Conservation (phyloP, 2,113 vertebrate species). For the Pollachius pollachius region DNA sequence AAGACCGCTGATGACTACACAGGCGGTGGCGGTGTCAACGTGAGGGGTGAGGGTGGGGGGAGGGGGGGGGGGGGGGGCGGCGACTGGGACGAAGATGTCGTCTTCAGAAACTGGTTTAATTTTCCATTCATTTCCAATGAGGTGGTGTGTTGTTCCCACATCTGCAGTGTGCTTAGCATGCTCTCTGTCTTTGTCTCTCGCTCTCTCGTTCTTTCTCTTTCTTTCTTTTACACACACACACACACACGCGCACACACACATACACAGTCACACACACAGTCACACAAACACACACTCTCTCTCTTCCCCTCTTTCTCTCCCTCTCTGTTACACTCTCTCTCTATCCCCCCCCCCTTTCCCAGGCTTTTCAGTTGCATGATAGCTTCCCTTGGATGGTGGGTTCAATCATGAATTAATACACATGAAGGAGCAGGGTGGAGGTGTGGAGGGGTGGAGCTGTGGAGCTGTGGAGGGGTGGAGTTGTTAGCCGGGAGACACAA, state of each 20-base stretch:
- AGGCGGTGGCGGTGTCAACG: background rate
- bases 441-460: no score
- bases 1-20: constrained; percentile 22
- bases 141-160: constrained; percentile 2
- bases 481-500: no score
- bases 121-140: no score
- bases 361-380: background rate
- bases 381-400: background rate
- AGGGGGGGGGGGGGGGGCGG: constrained; percentile 20
- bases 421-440: no score
- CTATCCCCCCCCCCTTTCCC: background rate
- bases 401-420: no score
- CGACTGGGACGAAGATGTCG: constrained; percentile 12
- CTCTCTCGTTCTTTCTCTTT: background rate
- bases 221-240: no score
- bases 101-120: no score
- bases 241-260: no score
- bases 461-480: no score
- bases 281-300: background rate
- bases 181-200: background rate
- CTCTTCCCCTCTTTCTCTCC: constrained; percentile 13
- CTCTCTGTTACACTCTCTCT: background rate
- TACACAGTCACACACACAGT: background rate
- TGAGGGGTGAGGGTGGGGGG: background rate
- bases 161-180: background rate